Conservation (phyloP, 2,113 vertebrate species). For the Microcebus griseorufus region DNA sequence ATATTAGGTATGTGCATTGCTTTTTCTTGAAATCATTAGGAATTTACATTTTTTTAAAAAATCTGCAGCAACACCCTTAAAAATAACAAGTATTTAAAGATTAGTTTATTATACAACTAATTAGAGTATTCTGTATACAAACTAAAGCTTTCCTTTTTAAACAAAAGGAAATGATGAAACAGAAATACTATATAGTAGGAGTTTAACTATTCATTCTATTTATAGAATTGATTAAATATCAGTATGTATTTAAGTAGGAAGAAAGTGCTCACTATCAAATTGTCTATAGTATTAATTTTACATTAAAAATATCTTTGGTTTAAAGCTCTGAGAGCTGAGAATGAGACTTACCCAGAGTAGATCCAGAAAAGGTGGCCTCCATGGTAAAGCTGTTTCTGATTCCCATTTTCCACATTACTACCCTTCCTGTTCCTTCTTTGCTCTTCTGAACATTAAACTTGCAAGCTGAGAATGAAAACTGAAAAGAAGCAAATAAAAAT, state of each 20-base stretch:
- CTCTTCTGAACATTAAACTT: slow-evolving; percentile 84
- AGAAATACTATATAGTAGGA: not conserved
- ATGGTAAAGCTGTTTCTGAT: slow-evolving; percentile 89
- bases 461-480: slow-evolving; percentile 89
- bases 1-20: slow-evolving; percentile 1
- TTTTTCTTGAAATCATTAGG: slow-evolving; percentile 15
- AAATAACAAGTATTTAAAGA: slow-evolving; percentile 26
- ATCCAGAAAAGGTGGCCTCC: slow-evolving; percentile 87
- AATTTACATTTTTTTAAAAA: not conserved
- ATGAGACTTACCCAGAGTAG: slow-evolving; percentile 83
- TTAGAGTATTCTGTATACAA: not conserved
- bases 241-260: not conserved
- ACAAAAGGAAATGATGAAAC: not conserved
- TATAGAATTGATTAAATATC: not conserved
- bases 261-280: not conserved
- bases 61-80: not conserved
- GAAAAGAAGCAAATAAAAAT: slow-evolving; percentile 45
- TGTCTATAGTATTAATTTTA: not conserved
- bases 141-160: slow-evolving; percentile 11
- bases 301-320: not conserved
- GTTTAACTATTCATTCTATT: not conserved
- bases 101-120: slow-evolving; percentile 27
- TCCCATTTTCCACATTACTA: slow-evolving; percentile 88
- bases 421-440: slow-evolving; percentile 86
- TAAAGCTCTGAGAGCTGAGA: not conserved